These are phyloP conservation scores for Euura lappo DNA, from an alignment of 1,140 invertebrate genomes.

Conservation along the genomic window DNA sequence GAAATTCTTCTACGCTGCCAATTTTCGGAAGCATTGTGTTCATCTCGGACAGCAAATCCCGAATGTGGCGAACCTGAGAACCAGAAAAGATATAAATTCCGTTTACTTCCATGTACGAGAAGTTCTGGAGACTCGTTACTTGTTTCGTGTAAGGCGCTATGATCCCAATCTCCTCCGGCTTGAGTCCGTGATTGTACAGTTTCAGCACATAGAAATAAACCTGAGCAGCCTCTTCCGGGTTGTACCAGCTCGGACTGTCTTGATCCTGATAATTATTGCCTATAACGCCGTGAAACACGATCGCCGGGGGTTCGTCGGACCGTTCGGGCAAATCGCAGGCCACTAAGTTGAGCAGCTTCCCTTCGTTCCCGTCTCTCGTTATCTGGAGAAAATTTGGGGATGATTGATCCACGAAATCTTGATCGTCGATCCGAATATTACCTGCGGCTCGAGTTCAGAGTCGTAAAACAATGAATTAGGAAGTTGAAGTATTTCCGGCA, in stretches of 20 bases:
- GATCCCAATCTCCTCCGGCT: conserved; percentile 82
- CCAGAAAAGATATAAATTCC: conserved; percentile 16
- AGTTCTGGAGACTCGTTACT: conserved; percentile 60
- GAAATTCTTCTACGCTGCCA: conserved; percentile 95
- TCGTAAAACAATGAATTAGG: conserved; percentile 87
- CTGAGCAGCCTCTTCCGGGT: conserved; percentile 82
- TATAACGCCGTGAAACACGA: conserved; percentile 84
- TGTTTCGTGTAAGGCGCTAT: conserved; percentile 94
- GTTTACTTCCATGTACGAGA: not conserved
- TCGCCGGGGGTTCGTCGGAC: conserved; percentile 55
- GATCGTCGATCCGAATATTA: conserved; percentile 41
- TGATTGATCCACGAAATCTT: not conserved
- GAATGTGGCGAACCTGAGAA: conserved; percentile 75
- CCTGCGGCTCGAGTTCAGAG: conserved; percentile 67
- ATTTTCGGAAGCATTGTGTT: conserved; percentile 79
- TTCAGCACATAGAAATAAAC: conserved; percentile 67
- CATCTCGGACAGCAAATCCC: conserved; percentile 69
- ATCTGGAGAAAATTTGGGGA: conserved; percentile 20
- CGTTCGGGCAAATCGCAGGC: conserved; percentile 46
- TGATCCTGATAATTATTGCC: conserved; percentile 75
- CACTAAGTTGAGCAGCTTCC: conserved; percentile 40
- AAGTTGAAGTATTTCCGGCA: conserved; percentile 76
- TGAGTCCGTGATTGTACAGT: conserved; percentile 70
- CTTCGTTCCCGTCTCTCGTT: conserved; percentile 43
- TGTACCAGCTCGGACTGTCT: conserved; percentile 88